Base-by-base conservation (phyloP, 2,113 vertebrate species). In the Corydoras maculifer region DNA sequence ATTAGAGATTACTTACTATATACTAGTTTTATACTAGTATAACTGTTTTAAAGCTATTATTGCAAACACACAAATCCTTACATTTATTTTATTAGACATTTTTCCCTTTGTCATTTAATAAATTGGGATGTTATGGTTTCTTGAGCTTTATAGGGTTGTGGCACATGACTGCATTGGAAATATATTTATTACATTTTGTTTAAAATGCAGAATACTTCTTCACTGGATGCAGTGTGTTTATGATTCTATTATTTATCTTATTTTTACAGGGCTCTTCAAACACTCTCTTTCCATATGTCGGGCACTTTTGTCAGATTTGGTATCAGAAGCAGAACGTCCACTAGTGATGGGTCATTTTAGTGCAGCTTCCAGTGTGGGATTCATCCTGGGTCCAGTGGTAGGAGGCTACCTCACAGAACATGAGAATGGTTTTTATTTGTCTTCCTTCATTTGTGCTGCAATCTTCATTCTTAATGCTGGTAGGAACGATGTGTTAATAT, bases 251-350 rank as follows among this genome's bases (percentile, higher is more conserved):
- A 15, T 50, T 61, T 12, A 9, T 5, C 15, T 35, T 70, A 0
- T 80, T 62, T 62, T 78, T 83, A 53, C 86, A 99, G 97, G 96
- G 72, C 85, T 99, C 80, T 99, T 99, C 87, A 99, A 99, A 68
- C 96, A 98, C 83, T 96, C 97, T 0, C 89, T 96, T 43, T 97
- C 97, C 62, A 93, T 99, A 82, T 96, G 93, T 81, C 94, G 94
- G 87, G 95, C 96, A 0, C 86, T 99, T 67, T 90, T 99, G 58
- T 94, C 97, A 5, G 97, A 99, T 77, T 78, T 98, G 85, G 94
- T 97, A 81, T 82, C 86, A 0, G 93, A 94, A 78, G 83, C 86
- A 53, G 92, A 97, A 49, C 93, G 96, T 58, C 94, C 96, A 0
- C 88, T 94, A 7, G 92, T 94, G 29, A 92, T 98, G 83, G 97